These are phyloP conservation scores for Plodia interpunctella DNA, from an alignment of 1,140 invertebrate genomes.

Conservation along the genomic window DNA sequence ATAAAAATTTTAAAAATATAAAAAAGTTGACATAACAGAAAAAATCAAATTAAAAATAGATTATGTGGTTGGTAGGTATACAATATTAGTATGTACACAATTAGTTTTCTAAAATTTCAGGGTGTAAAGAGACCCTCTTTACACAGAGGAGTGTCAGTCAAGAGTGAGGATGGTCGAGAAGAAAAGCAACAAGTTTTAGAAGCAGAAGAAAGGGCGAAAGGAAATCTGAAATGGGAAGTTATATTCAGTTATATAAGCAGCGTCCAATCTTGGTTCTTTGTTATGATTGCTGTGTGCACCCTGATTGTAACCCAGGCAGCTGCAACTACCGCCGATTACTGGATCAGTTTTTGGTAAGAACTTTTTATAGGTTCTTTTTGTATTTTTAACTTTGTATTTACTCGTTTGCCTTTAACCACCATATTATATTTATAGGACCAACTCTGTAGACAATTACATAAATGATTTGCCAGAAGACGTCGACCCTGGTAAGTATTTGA, in stretches of 20 bases:
- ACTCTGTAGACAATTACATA: slow-evolving; percentile 51
- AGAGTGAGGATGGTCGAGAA: slow-evolving; percentile 48
- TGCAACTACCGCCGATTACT: slow-evolving; percentile 87
- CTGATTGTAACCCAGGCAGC: slow-evolving; percentile 83
- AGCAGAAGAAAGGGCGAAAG: slow-evolving; percentile 77
- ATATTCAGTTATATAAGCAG: slow-evolving; percentile 82
- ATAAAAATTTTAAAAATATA: no score
- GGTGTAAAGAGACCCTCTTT: slow-evolving; percentile 28
- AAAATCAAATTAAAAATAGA: background rate
- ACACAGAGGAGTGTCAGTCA: slow-evolving; percentile 39
- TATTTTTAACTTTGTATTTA: background rate
- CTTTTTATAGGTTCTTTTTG: slow-evolving; percentile 26
- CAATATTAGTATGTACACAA: background rate
- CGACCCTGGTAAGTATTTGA: slow-evolving; percentile 35
- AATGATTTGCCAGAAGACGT: slow-evolving; percentile 35
- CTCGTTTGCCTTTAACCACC: background rate
- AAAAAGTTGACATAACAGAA: no score
- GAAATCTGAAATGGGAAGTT: slow-evolving; percentile 77
- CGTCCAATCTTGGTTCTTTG: slow-evolving; percentile 79
- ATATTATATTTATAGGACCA: slow-evolving; percentile 45
- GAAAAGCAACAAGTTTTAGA: slow-evolving; percentile 55
- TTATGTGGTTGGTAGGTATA: background rate
- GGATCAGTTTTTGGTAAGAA: slow-evolving; percentile 85
- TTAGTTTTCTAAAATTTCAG: slow-evolving; percentile 16
- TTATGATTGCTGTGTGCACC: slow-evolving; percentile 78